Base-by-base conservation (phyloP, 2,113 vertebrate genomes). In the Sminthopsis crassicaudata region DNA sequence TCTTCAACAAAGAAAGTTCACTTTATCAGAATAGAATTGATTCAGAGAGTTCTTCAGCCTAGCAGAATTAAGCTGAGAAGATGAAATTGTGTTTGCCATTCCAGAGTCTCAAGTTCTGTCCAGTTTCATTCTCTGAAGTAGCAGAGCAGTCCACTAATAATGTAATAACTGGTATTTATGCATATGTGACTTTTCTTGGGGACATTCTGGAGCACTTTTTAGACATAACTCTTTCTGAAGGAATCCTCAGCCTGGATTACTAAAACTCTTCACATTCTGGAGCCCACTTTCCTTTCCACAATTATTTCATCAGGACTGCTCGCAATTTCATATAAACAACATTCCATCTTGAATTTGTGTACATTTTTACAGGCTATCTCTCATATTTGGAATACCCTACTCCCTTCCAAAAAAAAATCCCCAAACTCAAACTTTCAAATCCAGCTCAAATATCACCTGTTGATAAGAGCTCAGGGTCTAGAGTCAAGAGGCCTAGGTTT, bases 1-100 rank as follows among this genome's bases (percentile, higher is more conserved):
- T 97, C 92, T 5, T 53, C 93, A 8, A 46, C 54, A 89, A 50
- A 95, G 96, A 96, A 60, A 88, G 94, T 91, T 95, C 9, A 91
- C 4, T 55, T 0, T 76, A 54, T 94, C 88, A 92, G 96, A 94
- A 51, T 46, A 19, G 42, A 84, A 95, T 94, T 96, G 91, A 91
- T 95, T 95, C 95, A 0, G 76, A 96, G 95, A 88, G 89, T 48
- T 52, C 88, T 92, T 96, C 94, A 42, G 57, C 36, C n/a, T 84
- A 22, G 42, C 55, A 95, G 92, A n/a, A 90, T 90, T 84, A n/a
- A 94, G 46, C 11, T 5, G 26, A 14, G 92, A 94, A 96, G 93
- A 30, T 54, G 16, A 92, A 96, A 76, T 89, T 52, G 53, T 91
- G 3, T 97, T 93, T 94, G 48, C 57, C 3, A 7, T 95, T 95